Evolutionary conservation across 2,888 invertebrate species (phyloP).

Genomic region (Zygogramma bicolorata): DNA sequence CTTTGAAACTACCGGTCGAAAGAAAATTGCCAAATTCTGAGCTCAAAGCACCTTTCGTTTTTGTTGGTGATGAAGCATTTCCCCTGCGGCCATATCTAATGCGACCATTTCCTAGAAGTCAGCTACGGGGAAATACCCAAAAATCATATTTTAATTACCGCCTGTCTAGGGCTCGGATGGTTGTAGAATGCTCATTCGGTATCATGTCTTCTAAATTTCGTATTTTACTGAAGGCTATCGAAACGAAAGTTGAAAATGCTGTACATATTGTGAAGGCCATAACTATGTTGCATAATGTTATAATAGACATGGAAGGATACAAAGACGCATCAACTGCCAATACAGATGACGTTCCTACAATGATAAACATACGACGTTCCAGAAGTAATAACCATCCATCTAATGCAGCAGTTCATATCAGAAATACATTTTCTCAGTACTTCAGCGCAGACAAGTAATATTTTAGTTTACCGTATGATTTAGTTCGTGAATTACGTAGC

Average conservation of each 20-base stretch:
- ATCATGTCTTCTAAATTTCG: conserved; percentile 28
- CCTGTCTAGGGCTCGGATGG: conserved; percentile 46
- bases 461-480: conserved; percentile 4
- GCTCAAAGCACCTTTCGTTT: neutral
- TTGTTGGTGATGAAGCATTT: conserved; percentile 22
- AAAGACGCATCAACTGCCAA: neutral
- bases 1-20: neutral
- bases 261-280: conserved; percentile 34
- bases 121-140: conserved; percentile 32
- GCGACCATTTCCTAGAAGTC: conserved; percentile 37
- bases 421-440: conserved; percentile 15
- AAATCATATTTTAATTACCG: conserved; percentile 22
- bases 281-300: conserved; percentile 28
- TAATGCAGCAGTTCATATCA: neutral
- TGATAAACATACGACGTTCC: neutral
- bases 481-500: neutral
- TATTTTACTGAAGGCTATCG: conserved; percentile 34
- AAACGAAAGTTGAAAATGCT: conserved; percentile 31
- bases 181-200: conserved; percentile 52
- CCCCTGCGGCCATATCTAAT: conserved; percentile 15
- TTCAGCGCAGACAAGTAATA: conserved; percentile 5
- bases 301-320: conserved; percentile 26
- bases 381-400: neutral
- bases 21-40: neutral
- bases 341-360: no score